phyloP scores from a whole-genome alignment of 2,888 invertebrate species.

The Gastracanthus pulcherrimus region DNA sequence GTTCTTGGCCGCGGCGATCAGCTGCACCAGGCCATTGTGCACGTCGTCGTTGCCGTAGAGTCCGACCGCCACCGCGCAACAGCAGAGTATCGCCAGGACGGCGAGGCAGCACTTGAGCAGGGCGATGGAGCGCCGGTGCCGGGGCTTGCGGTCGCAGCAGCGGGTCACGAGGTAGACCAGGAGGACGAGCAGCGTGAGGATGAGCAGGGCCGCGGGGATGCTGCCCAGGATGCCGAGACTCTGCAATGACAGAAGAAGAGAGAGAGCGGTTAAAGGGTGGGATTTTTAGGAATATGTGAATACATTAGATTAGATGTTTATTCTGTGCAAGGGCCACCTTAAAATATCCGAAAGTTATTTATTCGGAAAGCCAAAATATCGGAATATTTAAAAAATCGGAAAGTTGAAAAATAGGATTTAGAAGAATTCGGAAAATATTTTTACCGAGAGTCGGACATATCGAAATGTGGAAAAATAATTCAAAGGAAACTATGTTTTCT shows the following conservation, averaged over 20 bases:
- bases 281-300: too few species aligned
- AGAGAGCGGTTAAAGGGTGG: too few species aligned
- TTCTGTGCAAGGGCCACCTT: too few species aligned
- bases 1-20: slow-evolving; percentile 88
- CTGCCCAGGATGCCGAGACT: slow-evolving; percentile 95
- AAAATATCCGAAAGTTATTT: too few species aligned
- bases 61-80: slow-evolving; percentile 93
- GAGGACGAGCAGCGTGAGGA: slow-evolving; percentile 92
- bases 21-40: slow-evolving; percentile 88
- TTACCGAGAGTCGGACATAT: too few species aligned
- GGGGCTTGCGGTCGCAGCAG: slow-evolving; percentile 96
- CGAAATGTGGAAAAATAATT: too few species aligned
- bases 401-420: too few species aligned
- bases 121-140: slow-evolving; percentile 92
- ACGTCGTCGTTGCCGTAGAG: slow-evolving; percentile 97
- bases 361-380: too few species aligned
- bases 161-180: slow-evolving; percentile 95
- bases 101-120: slow-evolving; percentile 90
- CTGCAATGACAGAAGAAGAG: too few species aligned
- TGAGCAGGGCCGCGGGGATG: slow-evolving; percentile 95
- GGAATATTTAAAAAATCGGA: too few species aligned
- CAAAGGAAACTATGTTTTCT: too few species aligned
- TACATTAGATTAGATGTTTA: background rate
- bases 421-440: too few species aligned
- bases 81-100: slow-evolving; percentile 91